Evolutionary conservation across 2,797 vertebrate species (phyloP).

Genomic region (Delichon dasypus): DNA sequence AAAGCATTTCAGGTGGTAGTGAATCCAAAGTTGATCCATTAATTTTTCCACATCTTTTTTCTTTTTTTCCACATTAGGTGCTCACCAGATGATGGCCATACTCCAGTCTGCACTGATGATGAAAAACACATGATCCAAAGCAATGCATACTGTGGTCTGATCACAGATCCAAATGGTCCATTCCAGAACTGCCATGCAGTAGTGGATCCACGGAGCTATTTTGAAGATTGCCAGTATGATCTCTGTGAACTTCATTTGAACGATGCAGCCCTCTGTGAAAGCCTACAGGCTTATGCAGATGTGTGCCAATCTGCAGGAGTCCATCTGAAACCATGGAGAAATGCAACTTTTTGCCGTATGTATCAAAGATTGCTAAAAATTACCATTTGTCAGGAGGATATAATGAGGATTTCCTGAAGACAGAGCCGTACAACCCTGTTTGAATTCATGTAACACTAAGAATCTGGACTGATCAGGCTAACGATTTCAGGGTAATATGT

Average conservation of each 20-base stretch:
- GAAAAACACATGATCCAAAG: slow-evolving; percentile 56
- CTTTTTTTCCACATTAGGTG: slow-evolving; percentile 5
- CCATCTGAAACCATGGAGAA: slow-evolving; percentile 60
- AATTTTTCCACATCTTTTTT: neutral
- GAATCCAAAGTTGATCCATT: accelerated
- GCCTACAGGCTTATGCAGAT: slow-evolving; percentile 60
- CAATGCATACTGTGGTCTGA: slow-evolving; percentile 61
- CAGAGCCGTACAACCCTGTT: neutral
- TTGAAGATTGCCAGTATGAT: slow-evolving; percentile 62
- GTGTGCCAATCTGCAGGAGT: slow-evolving; percentile 54
- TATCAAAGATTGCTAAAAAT: slow-evolving; percentile 14
- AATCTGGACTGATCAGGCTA: neutral
- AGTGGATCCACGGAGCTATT: slow-evolving; percentile 39
- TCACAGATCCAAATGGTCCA: slow-evolving; percentile 57
- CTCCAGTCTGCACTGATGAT: slow-evolving; percentile 50
- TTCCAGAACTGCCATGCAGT: slow-evolving; percentile 59
- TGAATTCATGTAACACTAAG: neutral
- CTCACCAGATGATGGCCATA: slow-evolving; percentile 29
- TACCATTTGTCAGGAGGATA: neutral
- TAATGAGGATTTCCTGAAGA: neutral
- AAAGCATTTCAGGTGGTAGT: neutral
- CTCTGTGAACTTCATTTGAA: slow-evolving; percentile 61
- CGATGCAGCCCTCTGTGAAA: slow-evolving; percentile 52
- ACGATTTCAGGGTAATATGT: neutral
- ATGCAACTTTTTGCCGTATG: slow-evolving; percentile 69